Evolutionary conservation across 2,113 vertebrate species (phyloP).

Genomic region (Xiphophorus couchianus): DNA sequence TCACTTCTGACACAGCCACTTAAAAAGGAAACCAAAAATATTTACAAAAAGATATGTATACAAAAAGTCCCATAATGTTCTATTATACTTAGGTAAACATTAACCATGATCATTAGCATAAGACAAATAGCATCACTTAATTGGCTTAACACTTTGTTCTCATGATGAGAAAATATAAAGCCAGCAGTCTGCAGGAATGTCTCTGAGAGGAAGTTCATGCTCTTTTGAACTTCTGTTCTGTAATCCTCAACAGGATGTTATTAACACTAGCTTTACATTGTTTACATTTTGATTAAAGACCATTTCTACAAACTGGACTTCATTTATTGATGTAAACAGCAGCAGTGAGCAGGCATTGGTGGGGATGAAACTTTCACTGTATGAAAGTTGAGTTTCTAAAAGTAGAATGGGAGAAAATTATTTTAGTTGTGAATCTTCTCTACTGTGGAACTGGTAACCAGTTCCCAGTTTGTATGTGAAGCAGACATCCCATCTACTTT

Average conservation of each 20-base stretch:
- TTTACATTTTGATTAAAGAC: not conserved
- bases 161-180: too few relatives aligned
- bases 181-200: too few relatives aligned
- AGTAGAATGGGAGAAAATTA: too few relatives aligned
- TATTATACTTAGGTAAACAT: too few relatives aligned
- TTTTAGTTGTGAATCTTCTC: too few relatives aligned
- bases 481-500: too few relatives aligned
- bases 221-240: too few relatives aligned
- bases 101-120: not conserved
- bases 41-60: too few relatives aligned
- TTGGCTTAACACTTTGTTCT: not conserved
- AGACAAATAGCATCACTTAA: not conserved
- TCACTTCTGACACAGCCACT: not conserved
- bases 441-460: too few relatives aligned
- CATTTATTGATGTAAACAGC: not conserved
- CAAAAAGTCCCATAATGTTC: too few relatives aligned
- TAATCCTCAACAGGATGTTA: not conserved
- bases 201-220: too few relatives aligned
- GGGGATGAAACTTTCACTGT: not conserved
- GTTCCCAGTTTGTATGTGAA: too few relatives aligned
- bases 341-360: not conserved
- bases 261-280: not conserved
- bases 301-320: not conserved
- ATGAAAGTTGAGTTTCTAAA: not conserved
- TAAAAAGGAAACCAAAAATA: not conserved